Percentiles rank a stretch among this genome's conserved stretches.
phyloP scores from a whole-genome alignment of 2,113 vertebrate genomes.

The Boleophthalmus pectinirostris region DNA sequence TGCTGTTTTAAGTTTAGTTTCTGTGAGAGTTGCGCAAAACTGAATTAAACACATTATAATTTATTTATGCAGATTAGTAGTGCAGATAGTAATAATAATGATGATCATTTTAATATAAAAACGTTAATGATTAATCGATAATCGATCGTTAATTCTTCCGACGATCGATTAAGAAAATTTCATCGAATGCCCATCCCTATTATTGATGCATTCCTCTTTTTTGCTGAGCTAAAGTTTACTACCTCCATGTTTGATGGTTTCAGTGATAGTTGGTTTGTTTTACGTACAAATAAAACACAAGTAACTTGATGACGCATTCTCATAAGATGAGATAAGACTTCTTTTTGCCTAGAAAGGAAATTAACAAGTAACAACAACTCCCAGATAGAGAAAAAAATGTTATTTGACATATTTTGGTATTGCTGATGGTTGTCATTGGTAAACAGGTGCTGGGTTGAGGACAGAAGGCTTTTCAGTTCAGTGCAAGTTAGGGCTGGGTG shows the following conservation, averaged over 20 bases:
- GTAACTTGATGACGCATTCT: neutral
- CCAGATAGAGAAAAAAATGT: neutral
- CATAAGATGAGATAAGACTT: neutral
- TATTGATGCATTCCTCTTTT: neutral
- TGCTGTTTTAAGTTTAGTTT: too few species aligned
- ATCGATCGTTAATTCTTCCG: too few species aligned
- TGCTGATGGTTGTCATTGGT: neutral
- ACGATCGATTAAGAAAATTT: too few species aligned
- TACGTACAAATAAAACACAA: slow-evolving; percentile 4
- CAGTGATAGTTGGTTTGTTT: neutral
- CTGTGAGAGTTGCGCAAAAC: too few species aligned
- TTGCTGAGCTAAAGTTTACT: neutral
- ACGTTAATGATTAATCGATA: too few species aligned
- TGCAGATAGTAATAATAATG: too few species aligned
- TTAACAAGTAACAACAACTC: neutral
- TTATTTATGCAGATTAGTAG: too few species aligned
- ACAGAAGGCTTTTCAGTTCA: slow-evolving; percentile 21
- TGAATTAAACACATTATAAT: too few species aligned
- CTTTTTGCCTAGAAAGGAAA: neutral
- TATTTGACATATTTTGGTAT: neutral
- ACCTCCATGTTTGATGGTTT: neutral
- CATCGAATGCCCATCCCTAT: too few species aligned
- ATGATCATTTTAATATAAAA: too few species aligned
- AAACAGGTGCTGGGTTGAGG: slow-evolving; percentile 25
- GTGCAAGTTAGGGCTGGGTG: neutral